phyloP scores from a whole-genome alignment of 2,797 vertebrate genomes.

The Echeneis naucrates region DNA sequence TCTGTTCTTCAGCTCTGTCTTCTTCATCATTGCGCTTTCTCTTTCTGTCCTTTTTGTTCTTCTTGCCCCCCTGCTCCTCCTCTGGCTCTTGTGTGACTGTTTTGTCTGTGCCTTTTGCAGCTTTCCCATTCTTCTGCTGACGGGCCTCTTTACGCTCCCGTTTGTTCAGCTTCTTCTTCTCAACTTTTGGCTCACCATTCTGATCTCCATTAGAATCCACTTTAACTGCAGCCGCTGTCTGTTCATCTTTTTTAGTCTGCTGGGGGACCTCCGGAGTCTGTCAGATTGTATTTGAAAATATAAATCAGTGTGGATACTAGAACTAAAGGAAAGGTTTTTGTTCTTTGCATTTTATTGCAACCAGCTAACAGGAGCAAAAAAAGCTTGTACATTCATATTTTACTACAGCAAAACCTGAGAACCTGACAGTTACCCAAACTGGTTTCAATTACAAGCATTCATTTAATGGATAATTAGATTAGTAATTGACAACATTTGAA shows the following conservation, averaged over 20 bases:
- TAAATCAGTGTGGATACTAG: slow-evolving; percentile 2
- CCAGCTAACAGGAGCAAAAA: background rate
- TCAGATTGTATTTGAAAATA: background rate
- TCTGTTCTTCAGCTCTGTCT: slow-evolving; percentile 32
- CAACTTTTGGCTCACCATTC: slow-evolving; percentile 32
- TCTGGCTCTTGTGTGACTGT: slow-evolving; percentile 44
- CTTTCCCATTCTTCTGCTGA: slow-evolving; percentile 63
- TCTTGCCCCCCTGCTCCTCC: slow-evolving; percentile 27
- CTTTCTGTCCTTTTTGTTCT: slow-evolving; percentile 68
- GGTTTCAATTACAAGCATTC: background rate
- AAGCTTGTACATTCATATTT: background rate
- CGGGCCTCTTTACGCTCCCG: slow-evolving; percentile 79
- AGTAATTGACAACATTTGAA: background rate
- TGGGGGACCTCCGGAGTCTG: slow-evolving; percentile 44
- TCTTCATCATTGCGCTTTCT: slow-evolving; percentile 61
- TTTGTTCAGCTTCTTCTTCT: slow-evolving; percentile 84
- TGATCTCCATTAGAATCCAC: slow-evolving; percentile 31
- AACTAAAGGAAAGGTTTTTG: background rate
- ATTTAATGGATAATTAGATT: background rate
- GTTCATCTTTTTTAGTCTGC: slow-evolving; percentile 19
- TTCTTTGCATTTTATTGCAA: background rate
- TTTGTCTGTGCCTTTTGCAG: slow-evolving; percentile 23
- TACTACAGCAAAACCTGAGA: background rate
- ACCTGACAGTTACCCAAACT: background rate
- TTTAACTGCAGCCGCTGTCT: slow-evolving; percentile 22